These are phyloP conservation scores for Xenotilapia leptura DNA, from an alignment of 2,113 vertebrate genomes.

Conservation along the genomic window DNA sequence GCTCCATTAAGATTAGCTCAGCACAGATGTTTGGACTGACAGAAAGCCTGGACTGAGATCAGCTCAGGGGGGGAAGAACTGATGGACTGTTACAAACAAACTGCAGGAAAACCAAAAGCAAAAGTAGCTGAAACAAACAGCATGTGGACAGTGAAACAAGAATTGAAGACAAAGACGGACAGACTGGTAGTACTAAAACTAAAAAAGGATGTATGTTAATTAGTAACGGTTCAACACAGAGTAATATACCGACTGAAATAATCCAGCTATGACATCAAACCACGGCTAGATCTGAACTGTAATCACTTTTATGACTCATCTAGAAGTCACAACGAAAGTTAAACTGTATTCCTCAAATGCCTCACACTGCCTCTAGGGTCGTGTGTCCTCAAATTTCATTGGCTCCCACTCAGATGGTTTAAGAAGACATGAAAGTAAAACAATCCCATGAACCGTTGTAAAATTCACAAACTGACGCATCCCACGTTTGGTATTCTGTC, in stretches of 20 bases:
- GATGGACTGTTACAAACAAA: background rate
- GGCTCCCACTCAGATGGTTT: background rate
- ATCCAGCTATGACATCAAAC: background rate
- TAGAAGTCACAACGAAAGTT: background rate
- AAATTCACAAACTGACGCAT: background rate
- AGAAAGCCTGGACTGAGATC: background rate
- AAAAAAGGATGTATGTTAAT: background rate
- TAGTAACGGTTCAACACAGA: background rate
- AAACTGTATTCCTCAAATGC: background rate
- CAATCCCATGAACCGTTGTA: background rate
- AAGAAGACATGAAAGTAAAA: background rate
- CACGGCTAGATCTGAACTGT: background rate
- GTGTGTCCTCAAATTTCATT: background rate
- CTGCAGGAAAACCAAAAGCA: background rate
- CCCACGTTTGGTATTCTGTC: background rate
- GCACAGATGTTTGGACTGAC: slow-evolving; percentile 21
- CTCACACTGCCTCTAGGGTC: background rate
- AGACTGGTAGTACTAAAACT: background rate
- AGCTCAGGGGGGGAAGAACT: background rate
- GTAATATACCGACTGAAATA: background rate
- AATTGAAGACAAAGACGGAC: background rate
- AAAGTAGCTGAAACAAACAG: background rate
- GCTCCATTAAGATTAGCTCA: background rate
- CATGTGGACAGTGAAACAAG: background rate
- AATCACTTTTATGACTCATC: background rate